phyloP scores from a whole-genome alignment of 2,797 vertebrate species.

The Lates japonicus region DNA sequence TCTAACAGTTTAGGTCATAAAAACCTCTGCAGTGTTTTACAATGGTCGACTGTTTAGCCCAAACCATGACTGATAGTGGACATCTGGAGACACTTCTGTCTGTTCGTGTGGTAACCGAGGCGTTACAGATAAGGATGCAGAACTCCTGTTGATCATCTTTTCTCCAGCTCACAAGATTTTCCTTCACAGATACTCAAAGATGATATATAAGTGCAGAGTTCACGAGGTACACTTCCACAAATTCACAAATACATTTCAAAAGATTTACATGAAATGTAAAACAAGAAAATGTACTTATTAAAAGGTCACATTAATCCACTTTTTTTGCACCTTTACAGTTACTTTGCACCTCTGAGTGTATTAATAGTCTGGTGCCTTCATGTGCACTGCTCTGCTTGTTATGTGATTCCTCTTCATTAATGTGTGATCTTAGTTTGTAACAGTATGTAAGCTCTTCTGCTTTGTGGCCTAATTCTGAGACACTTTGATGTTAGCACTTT shows the following conservation, averaged over 20 bases:
- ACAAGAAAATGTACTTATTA: neutral
- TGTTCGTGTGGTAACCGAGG: too few species aligned
- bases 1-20: too few species aligned
- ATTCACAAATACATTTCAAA: neutral
- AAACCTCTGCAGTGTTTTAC: too few species aligned
- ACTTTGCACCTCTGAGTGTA: neutral
- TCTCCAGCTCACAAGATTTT: too few species aligned
- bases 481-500: conserved; percentile 67
- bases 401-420: conserved; percentile 26
- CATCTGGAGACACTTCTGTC: too few species aligned
- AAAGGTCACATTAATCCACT: neutral
- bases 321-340: neutral
- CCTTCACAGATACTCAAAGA: too few species aligned
- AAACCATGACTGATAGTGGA: too few species aligned
- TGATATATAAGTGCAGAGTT: neutral
- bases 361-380: neutral
- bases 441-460: neutral
- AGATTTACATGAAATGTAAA: neutral
- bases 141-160: too few species aligned
- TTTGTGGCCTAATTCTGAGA: conserved; percentile 60
- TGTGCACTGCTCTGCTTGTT: neutral
- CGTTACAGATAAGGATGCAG: too few species aligned
- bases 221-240: neutral
- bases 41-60: too few species aligned
- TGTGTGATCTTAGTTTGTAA: conserved; percentile 12